A percentile compares a stretch with the other conserved stretches of the same genome.
phyloP scores from a whole-genome alignment of 2,888 invertebrate genomes.

The Dermolepida albohirtum region DNA sequence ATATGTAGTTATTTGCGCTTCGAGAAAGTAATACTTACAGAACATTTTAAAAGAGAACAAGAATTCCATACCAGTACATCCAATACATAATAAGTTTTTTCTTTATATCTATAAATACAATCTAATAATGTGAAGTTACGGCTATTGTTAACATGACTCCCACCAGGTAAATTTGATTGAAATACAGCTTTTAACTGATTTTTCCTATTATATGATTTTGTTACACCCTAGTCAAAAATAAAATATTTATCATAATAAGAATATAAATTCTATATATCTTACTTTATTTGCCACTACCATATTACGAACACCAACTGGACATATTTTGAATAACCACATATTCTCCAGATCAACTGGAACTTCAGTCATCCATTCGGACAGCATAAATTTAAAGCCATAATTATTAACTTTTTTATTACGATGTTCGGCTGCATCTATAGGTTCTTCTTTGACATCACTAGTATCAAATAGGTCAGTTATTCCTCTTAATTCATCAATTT shows the following conservation, averaged over 20 bases:
- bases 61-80: conserved; percentile 88
- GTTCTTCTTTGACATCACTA: conserved; percentile 49
- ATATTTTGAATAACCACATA: conserved; percentile 81
- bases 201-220: conserved; percentile 34
- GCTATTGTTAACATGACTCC: conserved; percentile 63
- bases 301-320: conserved; percentile 86
- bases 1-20: too few relatives aligned
- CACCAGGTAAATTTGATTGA: conserved; percentile 80
- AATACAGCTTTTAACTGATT: conserved; percentile 64
- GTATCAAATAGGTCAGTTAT: conserved; percentile 64
- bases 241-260: background rate
- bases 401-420: conserved; percentile 52
- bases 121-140: conserved; percentile 80
- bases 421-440: conserved; percentile 56
- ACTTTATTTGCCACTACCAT: conserved; percentile 83
- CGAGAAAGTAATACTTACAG: conserved; percentile 68
- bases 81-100: conserved; percentile 78
- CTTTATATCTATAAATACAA: conserved; percentile 77
- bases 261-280: conserved; percentile 31
- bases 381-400: conserved; percentile 76
- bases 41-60: conserved; percentile 77
- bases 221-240: conserved; percentile 31
- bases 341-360: conserved; percentile 80
- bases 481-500: conserved; percentile 68
- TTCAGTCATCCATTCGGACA: conserved; percentile 94